Conservation (phyloP, 2,888 invertebrate genomes). For the Bursaphelenchus okinawaensis region DNA sequence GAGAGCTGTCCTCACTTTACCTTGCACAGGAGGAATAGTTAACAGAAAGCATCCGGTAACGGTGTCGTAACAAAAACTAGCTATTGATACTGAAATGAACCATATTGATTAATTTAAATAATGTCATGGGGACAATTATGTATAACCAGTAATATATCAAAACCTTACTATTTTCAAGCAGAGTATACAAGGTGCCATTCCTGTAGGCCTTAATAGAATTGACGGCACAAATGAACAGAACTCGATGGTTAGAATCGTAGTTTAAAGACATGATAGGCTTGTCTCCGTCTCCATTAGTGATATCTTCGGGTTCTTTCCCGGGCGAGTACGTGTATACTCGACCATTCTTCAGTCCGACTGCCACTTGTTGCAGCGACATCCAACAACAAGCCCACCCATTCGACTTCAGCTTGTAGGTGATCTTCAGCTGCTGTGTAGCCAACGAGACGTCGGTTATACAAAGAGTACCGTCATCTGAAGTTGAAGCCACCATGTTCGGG, state of each 20-base stretch:
- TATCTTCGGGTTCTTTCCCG: constrained; percentile 1
- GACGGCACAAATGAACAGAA: not conserved
- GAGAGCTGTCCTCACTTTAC: not conserved
- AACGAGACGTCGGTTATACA: not conserved
- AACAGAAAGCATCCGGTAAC: constrained; percentile 4
- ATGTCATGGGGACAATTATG: not conserved
- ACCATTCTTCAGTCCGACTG: constrained; percentile 14
- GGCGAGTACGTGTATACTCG: constrained; percentile 4
- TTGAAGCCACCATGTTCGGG: not conserved
- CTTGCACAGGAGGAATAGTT: not conserved
- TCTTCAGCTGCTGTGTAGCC: not conserved
- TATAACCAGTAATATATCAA: too few species aligned
- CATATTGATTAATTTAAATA: not conserved
- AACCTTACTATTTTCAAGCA: not conserved
- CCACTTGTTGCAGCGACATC: not conserved
- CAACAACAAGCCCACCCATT: not conserved
- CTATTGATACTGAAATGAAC: not conserved
- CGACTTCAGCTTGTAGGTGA: not conserved
- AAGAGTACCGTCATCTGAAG: not conserved
- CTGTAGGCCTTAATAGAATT: not conserved
- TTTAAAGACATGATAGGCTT: not conserved
- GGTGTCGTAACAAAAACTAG: not conserved
- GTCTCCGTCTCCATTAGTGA: constrained; percentile 10
- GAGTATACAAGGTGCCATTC: not conserved
- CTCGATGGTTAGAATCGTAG: constrained; percentile 4